Percentiles rank a stretch among this genome's conserved stretches.
Conservation (phyloP, 2,888 invertebrate species). For the Pyrrhia umbra region DNA sequence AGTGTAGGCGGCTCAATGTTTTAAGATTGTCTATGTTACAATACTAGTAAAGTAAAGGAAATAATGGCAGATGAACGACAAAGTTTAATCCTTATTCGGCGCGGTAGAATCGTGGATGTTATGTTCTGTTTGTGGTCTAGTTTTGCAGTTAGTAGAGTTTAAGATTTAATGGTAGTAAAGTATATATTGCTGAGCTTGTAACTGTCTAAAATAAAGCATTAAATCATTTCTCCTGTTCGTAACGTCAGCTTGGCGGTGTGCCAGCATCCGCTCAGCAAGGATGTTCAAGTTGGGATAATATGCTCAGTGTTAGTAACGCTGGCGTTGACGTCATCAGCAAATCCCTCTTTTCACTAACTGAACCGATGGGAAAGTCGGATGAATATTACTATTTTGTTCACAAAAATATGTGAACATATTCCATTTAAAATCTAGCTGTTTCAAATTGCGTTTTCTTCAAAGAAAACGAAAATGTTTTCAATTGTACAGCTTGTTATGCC, state of each 20-base stretch:
- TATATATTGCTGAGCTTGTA: slow-evolving; percentile 33
- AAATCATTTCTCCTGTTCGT: slow-evolving; percentile 57
- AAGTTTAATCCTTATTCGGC: slow-evolving; percentile 12
- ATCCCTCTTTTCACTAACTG: slow-evolving; percentile 13
- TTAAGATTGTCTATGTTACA: slow-evolving; percentile 19
- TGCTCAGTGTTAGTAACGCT: slow-evolving; percentile 47
- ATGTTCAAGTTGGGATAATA: slow-evolving; percentile 57
- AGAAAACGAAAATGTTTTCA: slow-evolving; percentile 3
- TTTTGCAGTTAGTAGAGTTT: no score
- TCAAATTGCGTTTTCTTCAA: not conserved
- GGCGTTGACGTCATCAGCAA: slow-evolving; percentile 53
- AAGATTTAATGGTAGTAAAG: slow-evolving; percentile 27
- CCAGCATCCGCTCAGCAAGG: slow-evolving; percentile 61
- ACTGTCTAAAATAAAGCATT: slow-evolving; percentile 62
- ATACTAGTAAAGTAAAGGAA: slow-evolving; percentile 21
- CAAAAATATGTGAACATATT: no score
- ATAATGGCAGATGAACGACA: slow-evolving; percentile 5
- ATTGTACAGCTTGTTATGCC: slow-evolving; percentile 3
- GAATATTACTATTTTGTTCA: not conserved
- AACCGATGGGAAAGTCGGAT: not conserved
- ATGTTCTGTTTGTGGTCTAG: not conserved
- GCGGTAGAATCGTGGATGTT: not conserved
- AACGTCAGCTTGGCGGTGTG: slow-evolving; percentile 53
- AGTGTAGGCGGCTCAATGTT: slow-evolving; percentile 38
- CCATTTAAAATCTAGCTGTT: not conserved